A percentile compares a stretch with the other conserved stretches of the same genome.
phyloP scores from a whole-genome alignment of 2,888 invertebrate species.

The Pyrochroa serraticornis region DNA sequence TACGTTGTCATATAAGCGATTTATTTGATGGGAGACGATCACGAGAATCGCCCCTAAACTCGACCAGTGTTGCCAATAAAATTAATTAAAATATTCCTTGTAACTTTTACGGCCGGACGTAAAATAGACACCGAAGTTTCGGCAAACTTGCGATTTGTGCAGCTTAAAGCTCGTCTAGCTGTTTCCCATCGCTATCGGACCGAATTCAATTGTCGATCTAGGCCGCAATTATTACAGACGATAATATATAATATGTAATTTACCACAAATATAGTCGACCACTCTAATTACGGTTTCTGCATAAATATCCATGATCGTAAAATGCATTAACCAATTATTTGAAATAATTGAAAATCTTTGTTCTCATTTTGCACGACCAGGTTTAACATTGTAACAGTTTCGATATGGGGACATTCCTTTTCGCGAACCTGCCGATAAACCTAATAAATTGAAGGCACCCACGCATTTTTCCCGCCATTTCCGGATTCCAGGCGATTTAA shows the following conservation, averaged over 20 bases:
- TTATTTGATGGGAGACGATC: slow-evolving; percentile 33
- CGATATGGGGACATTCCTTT: background rate
- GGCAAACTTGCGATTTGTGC: background rate
- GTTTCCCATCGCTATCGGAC: slow-evolving; percentile 5
- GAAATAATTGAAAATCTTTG: slow-evolving; percentile 15
- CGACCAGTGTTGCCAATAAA: background rate
- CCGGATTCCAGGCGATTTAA: too few species aligned
- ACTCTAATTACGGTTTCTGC: slow-evolving; percentile 14
- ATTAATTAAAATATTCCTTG: background rate
- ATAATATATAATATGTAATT: slow-evolving; percentile 17
- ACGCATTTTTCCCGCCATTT: too few species aligned
- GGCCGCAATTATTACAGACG: slow-evolving; percentile 10
- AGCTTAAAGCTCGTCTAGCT: background rate
- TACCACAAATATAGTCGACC: slow-evolving; percentile 7
- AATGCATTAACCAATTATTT: slow-evolving; percentile 12
- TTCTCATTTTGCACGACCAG: background rate
- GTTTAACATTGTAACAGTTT: background rate
- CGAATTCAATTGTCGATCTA: slow-evolving; percentile 11
- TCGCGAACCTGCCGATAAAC: too few species aligned
- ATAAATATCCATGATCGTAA: slow-evolving; percentile 18
- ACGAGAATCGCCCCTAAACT: slow-evolving; percentile 1
- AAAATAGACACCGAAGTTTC: background rate
- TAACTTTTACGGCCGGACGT: too few species aligned
- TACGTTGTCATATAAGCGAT: slow-evolving; percentile 43
- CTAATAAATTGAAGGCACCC: too few species aligned